Conservation (phyloP, 2,113 vertebrate genomes). For the Henicopernis longicauda region DNA sequence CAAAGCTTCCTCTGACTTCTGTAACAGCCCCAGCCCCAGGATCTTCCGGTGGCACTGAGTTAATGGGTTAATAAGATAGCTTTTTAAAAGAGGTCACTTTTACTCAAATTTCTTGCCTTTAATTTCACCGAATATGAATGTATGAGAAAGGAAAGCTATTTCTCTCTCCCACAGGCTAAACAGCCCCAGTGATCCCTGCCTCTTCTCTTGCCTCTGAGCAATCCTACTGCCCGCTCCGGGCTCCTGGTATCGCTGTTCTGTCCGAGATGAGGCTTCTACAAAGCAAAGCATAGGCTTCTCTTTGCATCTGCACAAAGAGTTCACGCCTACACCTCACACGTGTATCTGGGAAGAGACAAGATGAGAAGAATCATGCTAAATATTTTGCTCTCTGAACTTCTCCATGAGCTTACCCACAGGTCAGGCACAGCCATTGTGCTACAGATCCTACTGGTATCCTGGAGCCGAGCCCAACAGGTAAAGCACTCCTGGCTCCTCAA, state of each 20-base stretch:
- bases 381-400: not conserved
- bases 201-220: not conserved
- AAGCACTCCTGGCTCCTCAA: not conserved
- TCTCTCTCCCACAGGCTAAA: not conserved
- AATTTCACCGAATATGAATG: not conserved
- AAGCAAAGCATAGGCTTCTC: not conserved
- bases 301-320: not conserved
- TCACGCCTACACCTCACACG: not conserved
- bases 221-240: too few relatives aligned
- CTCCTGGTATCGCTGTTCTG: too few relatives aligned
- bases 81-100: not conserved
- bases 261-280: too few relatives aligned
- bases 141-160: not conserved
- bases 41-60: not conserved
- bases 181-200: not conserved
- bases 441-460: too few relatives aligned
- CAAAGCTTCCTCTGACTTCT: not conserved
- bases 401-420: not conserved
- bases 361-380: not conserved
- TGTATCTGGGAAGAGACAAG: not conserved
- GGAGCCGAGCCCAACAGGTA: not conserved
- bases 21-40: too few relatives aligned
- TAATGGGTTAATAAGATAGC: not conserved
- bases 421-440: rapidly evolving
- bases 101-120: not conserved